phyloP scores from a whole-genome alignment of 2,888 invertebrate genomes.

The Drosophila cracens region DNA sequence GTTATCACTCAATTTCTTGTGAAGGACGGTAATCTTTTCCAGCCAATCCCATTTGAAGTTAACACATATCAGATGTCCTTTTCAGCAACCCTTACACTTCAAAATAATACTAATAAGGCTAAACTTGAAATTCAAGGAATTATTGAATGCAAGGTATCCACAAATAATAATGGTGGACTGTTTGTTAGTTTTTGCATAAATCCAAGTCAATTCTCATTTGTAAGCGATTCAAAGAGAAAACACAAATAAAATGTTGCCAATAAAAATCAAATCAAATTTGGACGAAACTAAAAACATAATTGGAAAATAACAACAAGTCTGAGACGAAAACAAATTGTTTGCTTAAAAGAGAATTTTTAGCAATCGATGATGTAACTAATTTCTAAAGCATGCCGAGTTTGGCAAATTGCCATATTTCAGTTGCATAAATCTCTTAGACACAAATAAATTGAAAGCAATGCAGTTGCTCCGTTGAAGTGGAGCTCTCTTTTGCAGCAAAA shows the following conservation, averaged over 20 bases:
- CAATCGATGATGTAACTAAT: slow-evolving; percentile 30
- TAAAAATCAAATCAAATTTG: neutral
- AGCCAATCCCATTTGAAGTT: slow-evolving; percentile 22
- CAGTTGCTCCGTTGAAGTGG: slow-evolving; percentile 49
- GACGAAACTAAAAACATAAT: neutral
- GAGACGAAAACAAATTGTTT: neutral
- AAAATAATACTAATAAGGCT: neutral
- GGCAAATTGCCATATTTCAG: slow-evolving; percentile 54
- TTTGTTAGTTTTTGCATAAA: too few species aligned
- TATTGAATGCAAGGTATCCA: neutral
- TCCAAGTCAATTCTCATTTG: neutral
- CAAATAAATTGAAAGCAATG: slow-evolving; percentile 77
- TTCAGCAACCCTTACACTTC: neutral
- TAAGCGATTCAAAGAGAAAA: neutral
- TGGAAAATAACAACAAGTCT: neutral
- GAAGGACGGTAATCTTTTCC: neutral
- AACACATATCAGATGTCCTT: slow-evolving; percentile 1
- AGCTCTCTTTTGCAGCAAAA: neutral
- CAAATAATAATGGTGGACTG: neutral
- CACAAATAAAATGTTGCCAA: neutral
- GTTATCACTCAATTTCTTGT: slow-evolving; percentile 7
- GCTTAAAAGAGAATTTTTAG: slow-evolving; percentile 2
- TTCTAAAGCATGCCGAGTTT: slow-evolving; percentile 20
- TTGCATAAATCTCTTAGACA: slow-evolving; percentile 67
- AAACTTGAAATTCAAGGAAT: neutral